phyloP scores from a whole-genome alignment of 2,888 invertebrate species.

The Drosophila kuntzei region DNA sequence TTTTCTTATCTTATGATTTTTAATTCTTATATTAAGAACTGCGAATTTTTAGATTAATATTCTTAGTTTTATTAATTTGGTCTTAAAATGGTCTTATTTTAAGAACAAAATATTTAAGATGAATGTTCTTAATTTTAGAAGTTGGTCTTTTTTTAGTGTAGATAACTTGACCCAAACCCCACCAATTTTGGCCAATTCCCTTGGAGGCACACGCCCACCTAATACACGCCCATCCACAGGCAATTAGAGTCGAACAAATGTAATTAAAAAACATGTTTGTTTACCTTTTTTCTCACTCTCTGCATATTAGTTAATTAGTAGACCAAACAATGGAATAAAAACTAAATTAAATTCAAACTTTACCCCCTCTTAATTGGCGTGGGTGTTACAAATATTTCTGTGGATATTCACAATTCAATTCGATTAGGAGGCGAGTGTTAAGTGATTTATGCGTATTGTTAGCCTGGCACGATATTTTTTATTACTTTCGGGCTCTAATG shows the following conservation, averaged over 20 bases:
- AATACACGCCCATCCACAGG: constrained; percentile 21
- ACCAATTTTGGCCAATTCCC: constrained; percentile 37
- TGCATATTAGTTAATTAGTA: constrained; percentile 58
- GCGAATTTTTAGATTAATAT: too few relatives aligned
- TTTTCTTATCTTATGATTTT: too few relatives aligned
- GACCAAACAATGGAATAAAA: constrained; percentile 21
- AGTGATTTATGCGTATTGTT: constrained; percentile 69
- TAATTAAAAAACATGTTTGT: constrained; percentile 50
- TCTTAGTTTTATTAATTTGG: too few relatives aligned
- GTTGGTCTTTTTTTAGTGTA: too few relatives aligned
- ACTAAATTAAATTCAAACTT: constrained; percentile 22
- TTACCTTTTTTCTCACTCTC: constrained; percentile 4
- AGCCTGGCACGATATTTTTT: constrained; percentile 46
- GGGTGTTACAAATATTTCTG: constrained; percentile 9
- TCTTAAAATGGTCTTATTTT: too few relatives aligned
- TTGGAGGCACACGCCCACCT: constrained; percentile 12
- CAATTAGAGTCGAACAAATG: constrained; percentile 38
- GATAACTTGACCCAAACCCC: constrained; percentile 24
- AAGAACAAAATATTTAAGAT: too few relatives aligned
- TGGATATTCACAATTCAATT: neutral
- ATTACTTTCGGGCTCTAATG: constrained; percentile 26
- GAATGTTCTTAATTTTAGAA: too few relatives aligned
- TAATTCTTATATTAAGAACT: too few relatives aligned
- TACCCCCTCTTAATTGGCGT: constrained; percentile 1
- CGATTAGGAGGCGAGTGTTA: constrained; percentile 60